Percentiles rank a stretch among this genome's conserved stretches.
phyloP scores from a whole-genome alignment of 2,888 invertebrate genomes.

The Drosophila subsilvestris region DNA sequence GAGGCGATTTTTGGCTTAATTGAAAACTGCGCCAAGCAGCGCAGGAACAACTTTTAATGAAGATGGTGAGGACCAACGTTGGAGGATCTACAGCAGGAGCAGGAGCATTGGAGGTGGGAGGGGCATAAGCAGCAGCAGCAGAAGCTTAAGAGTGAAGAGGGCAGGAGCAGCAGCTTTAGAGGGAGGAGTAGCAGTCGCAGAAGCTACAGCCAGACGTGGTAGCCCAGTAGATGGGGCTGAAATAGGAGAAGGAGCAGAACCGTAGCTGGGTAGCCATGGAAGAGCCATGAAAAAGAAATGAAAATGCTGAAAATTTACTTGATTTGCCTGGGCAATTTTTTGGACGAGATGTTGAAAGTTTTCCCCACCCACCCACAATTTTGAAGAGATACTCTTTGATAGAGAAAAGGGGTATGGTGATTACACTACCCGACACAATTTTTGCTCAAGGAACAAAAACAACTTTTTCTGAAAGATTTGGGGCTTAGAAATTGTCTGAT shows the following conservation, averaged over 20 bases:
- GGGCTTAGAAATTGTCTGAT: too few species aligned
- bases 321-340: constrained; percentile 47
- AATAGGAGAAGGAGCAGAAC: not conserved
- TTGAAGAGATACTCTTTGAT: not conserved
- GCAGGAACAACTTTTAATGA: constrained; percentile 73
- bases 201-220: not conserved
- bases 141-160: too few species aligned
- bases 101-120: not conserved
- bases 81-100: constrained; percentile 5
- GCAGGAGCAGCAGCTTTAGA: too few species aligned
- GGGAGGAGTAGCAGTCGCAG: not conserved
- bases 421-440: too few species aligned
- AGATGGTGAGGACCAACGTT: constrained; percentile 25
- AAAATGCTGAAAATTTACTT: constrained; percentile 63
- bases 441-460: too few species aligned
- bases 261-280: not conserved
- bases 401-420: not conserved
- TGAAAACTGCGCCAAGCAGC: constrained; percentile 61
- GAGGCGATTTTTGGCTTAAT: constrained; percentile 55
- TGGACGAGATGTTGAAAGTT: constrained; percentile 25
- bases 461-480: too few species aligned
- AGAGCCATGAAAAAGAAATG: constrained; percentile 28
- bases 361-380: constrained; percentile 27
- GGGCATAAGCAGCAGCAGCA: too few species aligned
- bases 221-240: not conserved